A percentile compares a stretch with the other conserved stretches of the same genome.
phyloP scores from a whole-genome alignment of 2,888 invertebrate genomes.

The Brenthis hecate region DNA sequence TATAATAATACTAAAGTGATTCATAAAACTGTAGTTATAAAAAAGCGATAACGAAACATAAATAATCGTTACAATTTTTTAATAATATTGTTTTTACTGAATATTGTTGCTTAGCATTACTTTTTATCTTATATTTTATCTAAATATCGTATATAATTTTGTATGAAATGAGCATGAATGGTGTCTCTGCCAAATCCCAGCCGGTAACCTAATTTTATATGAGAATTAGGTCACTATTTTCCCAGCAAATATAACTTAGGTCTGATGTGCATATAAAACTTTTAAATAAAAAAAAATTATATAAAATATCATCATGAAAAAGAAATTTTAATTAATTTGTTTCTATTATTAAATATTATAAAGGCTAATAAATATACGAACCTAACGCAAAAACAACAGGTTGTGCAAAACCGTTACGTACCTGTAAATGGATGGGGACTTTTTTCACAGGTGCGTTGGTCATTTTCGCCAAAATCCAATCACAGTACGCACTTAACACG shows the following conservation, averaged over 20 bases:
- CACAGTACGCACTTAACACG: constrained; percentile 66
- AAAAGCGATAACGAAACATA: no score
- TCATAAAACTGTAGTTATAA: no score
- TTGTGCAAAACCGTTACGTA: constrained; percentile 70
- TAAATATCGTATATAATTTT: no score
- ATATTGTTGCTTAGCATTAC: no score
- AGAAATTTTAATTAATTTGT: background rate
- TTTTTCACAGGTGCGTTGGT: constrained; percentile 92
- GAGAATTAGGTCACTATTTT: constrained; percentile 57
- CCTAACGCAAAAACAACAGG: constrained; percentile 60
- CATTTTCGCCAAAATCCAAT: constrained; percentile 77
- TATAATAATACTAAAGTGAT: no score
- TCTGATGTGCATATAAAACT: background rate
- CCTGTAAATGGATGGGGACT: constrained; percentile 96
- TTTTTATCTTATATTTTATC: no score
- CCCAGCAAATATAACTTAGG: constrained; percentile 40
- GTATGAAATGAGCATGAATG: background rate
- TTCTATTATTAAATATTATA: constrained; percentile 10
- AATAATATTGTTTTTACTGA: no score
- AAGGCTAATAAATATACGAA: constrained; percentile 37
- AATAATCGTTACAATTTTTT: no score
- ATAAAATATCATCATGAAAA: background rate
- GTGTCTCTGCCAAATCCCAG: constrained; percentile 38
- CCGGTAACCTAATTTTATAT: constrained; percentile 46
- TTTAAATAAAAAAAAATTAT: background rate